phyloP scores from a whole-genome alignment of 1,140 invertebrate genomes.

The Trachymyrmex cornetzi region DNA sequence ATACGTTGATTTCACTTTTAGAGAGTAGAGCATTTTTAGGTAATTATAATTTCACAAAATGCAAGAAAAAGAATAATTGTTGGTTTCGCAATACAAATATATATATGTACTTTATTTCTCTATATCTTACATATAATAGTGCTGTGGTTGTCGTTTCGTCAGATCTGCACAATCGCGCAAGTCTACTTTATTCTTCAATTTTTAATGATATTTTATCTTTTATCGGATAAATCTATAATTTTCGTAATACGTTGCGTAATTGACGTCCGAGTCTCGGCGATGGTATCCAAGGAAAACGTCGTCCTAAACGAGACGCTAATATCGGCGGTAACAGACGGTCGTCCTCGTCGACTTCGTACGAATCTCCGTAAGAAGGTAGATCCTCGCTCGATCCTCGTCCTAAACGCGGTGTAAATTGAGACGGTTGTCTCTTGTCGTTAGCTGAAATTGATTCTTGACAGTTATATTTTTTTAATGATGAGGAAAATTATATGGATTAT shows the following conservation, averaged over 20 bases:
- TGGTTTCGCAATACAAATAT: slow-evolving; percentile 68
- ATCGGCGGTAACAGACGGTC: slow-evolving; percentile 58
- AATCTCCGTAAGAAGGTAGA: slow-evolving; percentile 31
- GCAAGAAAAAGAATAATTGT: neutral
- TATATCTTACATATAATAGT: slow-evolving; percentile 57
- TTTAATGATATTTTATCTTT: slow-evolving; percentile 38
- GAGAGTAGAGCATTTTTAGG: neutral
- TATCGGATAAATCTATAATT: slow-evolving; percentile 57
- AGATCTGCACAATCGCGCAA: slow-evolving; percentile 9
- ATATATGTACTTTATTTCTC: slow-evolving; percentile 58
- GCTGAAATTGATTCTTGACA: slow-evolving; percentile 21
- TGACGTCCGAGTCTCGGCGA: slow-evolving; percentile 74
- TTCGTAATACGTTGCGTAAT: slow-evolving; percentile 59
- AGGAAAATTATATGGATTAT: neutral
- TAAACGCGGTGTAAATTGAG: slow-evolving; percentile 79
- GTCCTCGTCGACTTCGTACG: slow-evolving; percentile 43
- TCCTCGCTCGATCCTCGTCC: slow-evolving; percentile 79
- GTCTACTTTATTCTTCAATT: neutral
- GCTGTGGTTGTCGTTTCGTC: slow-evolving; percentile 21
- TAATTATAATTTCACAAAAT: neutral
- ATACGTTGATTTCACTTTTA: too few species aligned
- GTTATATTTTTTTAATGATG: neutral
- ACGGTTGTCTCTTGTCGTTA: slow-evolving; percentile 73
- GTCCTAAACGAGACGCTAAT: slow-evolving; percentile 75
- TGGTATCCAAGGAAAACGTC: slow-evolving; percentile 70